Evolutionary conservation across 2,888 invertebrate genomes (phyloP).

Genomic region (Polydrusus tereticollis): DNA sequence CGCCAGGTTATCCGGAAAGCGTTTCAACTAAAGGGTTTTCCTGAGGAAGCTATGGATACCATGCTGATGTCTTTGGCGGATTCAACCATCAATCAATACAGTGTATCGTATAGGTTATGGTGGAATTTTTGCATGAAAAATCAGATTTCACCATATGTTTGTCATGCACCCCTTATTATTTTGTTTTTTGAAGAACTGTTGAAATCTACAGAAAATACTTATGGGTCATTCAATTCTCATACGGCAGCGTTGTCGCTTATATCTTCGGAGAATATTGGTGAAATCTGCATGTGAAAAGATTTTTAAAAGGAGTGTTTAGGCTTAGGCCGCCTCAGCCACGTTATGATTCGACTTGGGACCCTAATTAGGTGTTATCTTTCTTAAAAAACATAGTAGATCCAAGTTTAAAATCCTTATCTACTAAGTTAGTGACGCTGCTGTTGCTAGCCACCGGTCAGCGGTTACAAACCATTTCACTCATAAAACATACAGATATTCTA

Average conservation of each 20-base stretch:
- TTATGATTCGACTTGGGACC: not conserved
- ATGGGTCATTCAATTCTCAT: constrained; percentile 1
- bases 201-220: not conserved
- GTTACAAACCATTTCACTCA: too few species aligned
- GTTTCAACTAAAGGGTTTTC: constrained; percentile 31
- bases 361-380: not conserved
- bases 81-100: constrained; percentile 52
- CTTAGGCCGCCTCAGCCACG: not conserved
- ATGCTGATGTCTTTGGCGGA: constrained; percentile 48
- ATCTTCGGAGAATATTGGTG: not conserved
- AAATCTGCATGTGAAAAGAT: not conserved
- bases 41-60: constrained; percentile 42
- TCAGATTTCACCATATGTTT: constrained; percentile 2
- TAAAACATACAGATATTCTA: too few species aligned
- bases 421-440: too few species aligned
- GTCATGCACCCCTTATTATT: too few species aligned
- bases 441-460: too few species aligned
- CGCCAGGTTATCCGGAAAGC: constrained; percentile 33
- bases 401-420: too few species aligned
- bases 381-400: too few species aligned
- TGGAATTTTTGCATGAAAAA: constrained; percentile 49
- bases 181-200: too few species aligned
- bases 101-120: constrained; percentile 50
- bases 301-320: not conserved
- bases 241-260: not conserved